Percentiles rank a stretch among this genome's conserved stretches.
Conservation (phyloP, 2,797 vertebrate genomes). For the Gobio occitaniae region DNA sequence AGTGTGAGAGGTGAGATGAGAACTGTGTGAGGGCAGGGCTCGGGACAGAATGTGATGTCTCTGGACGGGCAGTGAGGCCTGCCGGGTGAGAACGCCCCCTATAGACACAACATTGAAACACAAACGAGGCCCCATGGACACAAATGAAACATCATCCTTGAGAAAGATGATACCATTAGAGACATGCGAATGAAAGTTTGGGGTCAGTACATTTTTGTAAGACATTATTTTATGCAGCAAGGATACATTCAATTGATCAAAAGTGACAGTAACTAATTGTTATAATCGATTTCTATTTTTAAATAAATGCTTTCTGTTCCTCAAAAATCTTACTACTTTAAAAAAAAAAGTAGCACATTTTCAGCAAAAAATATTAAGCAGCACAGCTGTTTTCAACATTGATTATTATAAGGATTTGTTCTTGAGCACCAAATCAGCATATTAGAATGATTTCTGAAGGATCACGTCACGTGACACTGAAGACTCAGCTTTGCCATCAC, state of each 20-base stretch:
- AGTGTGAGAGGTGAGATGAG: slow-evolving; percentile 67
- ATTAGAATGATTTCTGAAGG: background rate
- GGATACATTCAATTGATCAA: background rate
- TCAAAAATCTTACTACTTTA: background rate
- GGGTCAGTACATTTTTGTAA: background rate
- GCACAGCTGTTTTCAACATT: background rate
- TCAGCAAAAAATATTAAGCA: background rate
- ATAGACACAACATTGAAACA: slow-evolving; percentile 64
- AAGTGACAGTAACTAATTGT: background rate
- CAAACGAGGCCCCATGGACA: background rate
- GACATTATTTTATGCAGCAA: background rate
- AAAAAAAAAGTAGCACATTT: background rate
- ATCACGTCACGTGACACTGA: background rate
- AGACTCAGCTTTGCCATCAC: background rate
- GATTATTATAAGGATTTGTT: background rate
- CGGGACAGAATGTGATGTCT: slow-evolving; percentile 85
- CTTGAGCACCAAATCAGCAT: background rate
- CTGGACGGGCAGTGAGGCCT: slow-evolving; percentile 80
- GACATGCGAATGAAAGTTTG: background rate
- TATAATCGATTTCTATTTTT: background rate
- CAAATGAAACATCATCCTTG: slow-evolving; percentile 45
- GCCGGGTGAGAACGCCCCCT: slow-evolving; percentile 86
- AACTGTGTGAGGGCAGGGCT: slow-evolving; percentile 65
- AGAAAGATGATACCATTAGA: slow-evolving; percentile 5
- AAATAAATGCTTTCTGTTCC: background rate